A percentile compares a stretch with the other conserved stretches of the same genome.
Evolutionary conservation across 2,113 vertebrate genomes (phyloP).

Genomic region (Equus quagga): DNA sequence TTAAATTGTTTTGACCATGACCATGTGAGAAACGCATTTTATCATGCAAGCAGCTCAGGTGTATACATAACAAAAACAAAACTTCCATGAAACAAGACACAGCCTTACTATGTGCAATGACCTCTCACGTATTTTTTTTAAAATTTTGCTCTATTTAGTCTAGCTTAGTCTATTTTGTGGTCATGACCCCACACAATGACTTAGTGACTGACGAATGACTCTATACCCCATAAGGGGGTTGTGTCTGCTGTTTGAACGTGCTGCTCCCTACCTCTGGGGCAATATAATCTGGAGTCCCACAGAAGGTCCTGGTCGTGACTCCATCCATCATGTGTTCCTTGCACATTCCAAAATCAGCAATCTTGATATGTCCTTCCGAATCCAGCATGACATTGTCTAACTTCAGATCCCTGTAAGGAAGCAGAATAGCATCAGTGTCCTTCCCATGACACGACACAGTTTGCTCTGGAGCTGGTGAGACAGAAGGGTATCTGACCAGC

Average conservation of each 20-base stretch:
- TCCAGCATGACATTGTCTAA: slow-evolving; percentile 99
- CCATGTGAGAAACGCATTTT: not conserved
- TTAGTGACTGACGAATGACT: fast-evolving
- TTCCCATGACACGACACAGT: fast-evolving
- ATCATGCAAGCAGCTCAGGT: fast-evolving
- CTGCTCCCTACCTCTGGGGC: slow-evolving; percentile 93
- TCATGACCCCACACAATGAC: fast-evolving
- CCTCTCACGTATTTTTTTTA: fast-evolving
- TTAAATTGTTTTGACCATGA: not conserved
- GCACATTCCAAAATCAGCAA: slow-evolving; percentile 99
- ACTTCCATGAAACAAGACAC: fast-evolving
- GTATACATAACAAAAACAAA: not conserved
- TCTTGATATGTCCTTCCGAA: slow-evolving; percentile 97
- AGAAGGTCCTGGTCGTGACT: slow-evolving; percentile 96
- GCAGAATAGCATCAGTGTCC: not conserved
- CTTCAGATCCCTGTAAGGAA: slow-evolving; percentile 94
- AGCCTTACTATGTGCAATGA: fast-evolving
- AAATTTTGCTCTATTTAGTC: not conserved
- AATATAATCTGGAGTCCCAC: slow-evolving; percentile 98
- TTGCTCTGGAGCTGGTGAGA: too few relatives aligned
- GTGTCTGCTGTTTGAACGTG: not conserved
- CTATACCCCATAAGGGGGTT: fast-evolving
- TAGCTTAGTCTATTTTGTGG: not conserved
- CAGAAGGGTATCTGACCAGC: fast-evolving
- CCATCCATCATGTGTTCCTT: slow-evolving; percentile 96